phyloP scores from a whole-genome alignment of 2,797 vertebrate species.

The Schizopygopsis malacanthus region DNA sequence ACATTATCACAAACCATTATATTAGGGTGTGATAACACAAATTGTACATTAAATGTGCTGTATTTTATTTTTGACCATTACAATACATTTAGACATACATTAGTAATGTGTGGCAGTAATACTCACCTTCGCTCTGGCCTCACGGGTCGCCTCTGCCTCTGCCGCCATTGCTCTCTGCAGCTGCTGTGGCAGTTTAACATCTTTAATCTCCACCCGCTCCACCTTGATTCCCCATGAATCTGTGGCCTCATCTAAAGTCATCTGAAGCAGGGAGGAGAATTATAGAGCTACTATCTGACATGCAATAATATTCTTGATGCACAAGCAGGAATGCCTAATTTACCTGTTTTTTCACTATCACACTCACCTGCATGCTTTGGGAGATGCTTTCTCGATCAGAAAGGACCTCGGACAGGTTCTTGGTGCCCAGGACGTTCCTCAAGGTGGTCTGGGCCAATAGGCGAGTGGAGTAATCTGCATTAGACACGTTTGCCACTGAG shows the following conservation, averaged over 20 bases:
- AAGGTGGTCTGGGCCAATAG: slow-evolving; percentile 83
- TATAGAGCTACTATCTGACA: background rate
- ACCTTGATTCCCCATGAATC: slow-evolving; percentile 85
- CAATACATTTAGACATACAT: background rate
- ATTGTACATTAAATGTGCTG: background rate
- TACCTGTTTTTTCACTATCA: background rate
- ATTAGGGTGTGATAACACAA: background rate
- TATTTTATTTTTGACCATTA: background rate
- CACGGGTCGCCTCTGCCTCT: slow-evolving; percentile 80
- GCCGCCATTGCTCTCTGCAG: slow-evolving; percentile 85
- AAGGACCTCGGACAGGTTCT: slow-evolving; percentile 80
- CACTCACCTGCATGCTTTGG: slow-evolving; percentile 81
- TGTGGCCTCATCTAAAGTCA: slow-evolving; percentile 79
- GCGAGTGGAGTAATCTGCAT: slow-evolving; percentile 79
- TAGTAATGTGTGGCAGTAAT: background rate
- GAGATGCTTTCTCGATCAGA: slow-evolving; percentile 82
- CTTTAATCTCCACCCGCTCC: slow-evolving; percentile 85
- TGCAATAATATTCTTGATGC: background rate
- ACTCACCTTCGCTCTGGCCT: slow-evolving; percentile 81
- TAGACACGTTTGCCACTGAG: slow-evolving; percentile 79
- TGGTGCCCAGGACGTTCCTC: slow-evolving; percentile 82
- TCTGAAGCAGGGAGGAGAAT: slow-evolving; percentile 60
- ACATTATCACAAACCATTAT: background rate
- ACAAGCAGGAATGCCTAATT: background rate
- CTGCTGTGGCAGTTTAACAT: slow-evolving; percentile 81